Conservation (phyloP, 37 sponge, comb jelly and placozoan species). For the Dysidea cf. avara region DNA sequence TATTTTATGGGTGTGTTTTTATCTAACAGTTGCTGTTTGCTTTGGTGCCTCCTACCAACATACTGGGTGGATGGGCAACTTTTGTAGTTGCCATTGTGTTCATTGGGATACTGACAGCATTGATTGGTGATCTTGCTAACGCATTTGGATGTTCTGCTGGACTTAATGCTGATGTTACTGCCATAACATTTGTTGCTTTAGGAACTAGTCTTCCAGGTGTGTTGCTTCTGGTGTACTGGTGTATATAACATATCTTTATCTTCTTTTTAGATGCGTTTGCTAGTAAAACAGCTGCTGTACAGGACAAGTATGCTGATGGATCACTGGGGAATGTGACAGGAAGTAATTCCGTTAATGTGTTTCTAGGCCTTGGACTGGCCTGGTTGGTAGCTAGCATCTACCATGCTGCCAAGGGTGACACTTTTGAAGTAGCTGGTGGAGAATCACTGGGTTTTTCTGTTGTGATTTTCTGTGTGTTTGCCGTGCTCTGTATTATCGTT, state of each 20-base stretch:
- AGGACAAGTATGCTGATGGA: conserved; percentile 61
- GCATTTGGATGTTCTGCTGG: conserved; percentile 51
- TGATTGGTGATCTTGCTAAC: conserved; percentile 50
- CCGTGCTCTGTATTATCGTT: conserved; percentile 1
- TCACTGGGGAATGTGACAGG: conserved; percentile 73
- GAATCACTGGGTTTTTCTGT: conserved; percentile 33
- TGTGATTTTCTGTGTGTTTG: conserved; percentile 14
- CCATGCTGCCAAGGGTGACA: conserved; percentile 8
- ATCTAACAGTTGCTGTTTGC: conserved; percentile 1
- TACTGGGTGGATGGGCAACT: conserved; percentile 41
- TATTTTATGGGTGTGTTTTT: background rate
- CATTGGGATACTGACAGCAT: conserved; percentile 49
- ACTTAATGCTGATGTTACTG: conserved; percentile 51
- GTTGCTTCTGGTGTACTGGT: background rate
- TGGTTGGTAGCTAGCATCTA: conserved; percentile 37
- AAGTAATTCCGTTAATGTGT: conserved; percentile 69
- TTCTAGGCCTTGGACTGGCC: conserved; percentile 68
- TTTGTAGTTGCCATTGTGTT: conserved; percentile 50
- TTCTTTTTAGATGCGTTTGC: conserved; percentile 54
- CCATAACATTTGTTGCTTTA: conserved; percentile 69
- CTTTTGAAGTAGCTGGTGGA: conserved; percentile 17
- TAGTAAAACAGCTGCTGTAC: conserved; percentile 52
- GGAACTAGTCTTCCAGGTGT: conserved; percentile 62
- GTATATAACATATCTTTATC: background rate
- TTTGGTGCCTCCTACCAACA: conserved; percentile 17